These are phyloP conservation scores for Herminia tarsipennalis DNA, from an alignment of 2,888 invertebrate species.

Conservation along the genomic window DNA sequence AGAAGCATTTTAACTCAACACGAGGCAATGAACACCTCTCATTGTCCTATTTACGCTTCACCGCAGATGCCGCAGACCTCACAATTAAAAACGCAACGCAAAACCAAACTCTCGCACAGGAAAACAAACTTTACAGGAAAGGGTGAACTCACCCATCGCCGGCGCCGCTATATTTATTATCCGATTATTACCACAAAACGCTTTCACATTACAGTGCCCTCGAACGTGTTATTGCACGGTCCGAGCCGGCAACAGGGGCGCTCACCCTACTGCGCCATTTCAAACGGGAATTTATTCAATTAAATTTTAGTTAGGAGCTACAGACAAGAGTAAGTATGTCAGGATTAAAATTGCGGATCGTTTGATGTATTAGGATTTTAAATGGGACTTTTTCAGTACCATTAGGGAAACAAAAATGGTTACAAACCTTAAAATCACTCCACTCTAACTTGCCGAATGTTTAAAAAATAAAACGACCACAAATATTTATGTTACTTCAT, in stretches of 20 bases:
- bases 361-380: neutral
- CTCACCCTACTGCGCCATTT: slow-evolving; percentile 38
- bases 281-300: slow-evolving; percentile 46
- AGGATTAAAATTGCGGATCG: slow-evolving; percentile 20
- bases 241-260: slow-evolving; percentile 36
- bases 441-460: too few species aligned
- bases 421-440: too few species aligned
- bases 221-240: slow-evolving; percentile 47
- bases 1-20: neutral
- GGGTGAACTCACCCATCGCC: slow-evolving; percentile 40
- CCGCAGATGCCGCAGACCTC: neutral
- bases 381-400: neutral
- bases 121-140: slow-evolving; percentile 43
- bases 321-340: slow-evolving; percentile 26
- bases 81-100: slow-evolving; percentile 20
- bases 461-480: too few species aligned
- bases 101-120: slow-evolving; percentile 31
- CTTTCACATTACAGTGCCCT: slow-evolving; percentile 53
- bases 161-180: slow-evolving; percentile 61
- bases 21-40: neutral
- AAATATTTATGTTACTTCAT: too few species aligned
- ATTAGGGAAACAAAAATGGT: too few species aligned
- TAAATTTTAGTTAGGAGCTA: slow-evolving; percentile 39
- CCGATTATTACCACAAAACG: slow-evolving; percentile 67
- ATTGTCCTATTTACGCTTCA: slow-evolving; percentile 1